A percentile compares a stretch with the other conserved stretches of the same genome.
These are phyloP conservation scores for Lasioglossum calceatum DNA, from an alignment of 2,888 invertebrate genomes.

Conservation along the genomic window DNA sequence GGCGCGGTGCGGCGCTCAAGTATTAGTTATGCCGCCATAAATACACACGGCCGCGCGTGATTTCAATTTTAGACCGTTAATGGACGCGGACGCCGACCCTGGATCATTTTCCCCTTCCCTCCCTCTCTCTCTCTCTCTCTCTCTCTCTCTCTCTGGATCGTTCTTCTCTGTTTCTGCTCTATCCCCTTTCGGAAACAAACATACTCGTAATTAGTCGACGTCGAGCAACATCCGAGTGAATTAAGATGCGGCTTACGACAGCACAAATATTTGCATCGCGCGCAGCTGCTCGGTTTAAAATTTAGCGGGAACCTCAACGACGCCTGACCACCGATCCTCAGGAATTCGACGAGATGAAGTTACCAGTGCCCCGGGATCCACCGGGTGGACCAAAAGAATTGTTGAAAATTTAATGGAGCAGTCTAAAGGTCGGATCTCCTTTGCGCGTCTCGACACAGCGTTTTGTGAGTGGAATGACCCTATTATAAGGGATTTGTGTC, in stretches of 20 bases:
- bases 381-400: neutral
- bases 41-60: slow-evolving; percentile 48
- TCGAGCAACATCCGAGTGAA: slow-evolving; percentile 43
- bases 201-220: slow-evolving; percentile 45
- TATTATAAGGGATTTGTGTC: too few relatives aligned
- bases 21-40: slow-evolving; percentile 51
- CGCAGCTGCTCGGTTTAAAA: neutral
- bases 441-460: too few relatives aligned
- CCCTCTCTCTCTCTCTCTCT: neutral
- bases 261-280: slow-evolving; percentile 41
- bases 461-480: too few relatives aligned
- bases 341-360: neutral
- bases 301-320: neutral
- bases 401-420: neutral
- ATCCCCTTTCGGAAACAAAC: slow-evolving; percentile 30
- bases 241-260: slow-evolving; percentile 46
- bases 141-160: neutral
- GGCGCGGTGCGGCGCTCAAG: neutral
- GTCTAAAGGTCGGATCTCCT: neutral
- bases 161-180: neutral
- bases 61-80: slow-evolving; percentile 55
- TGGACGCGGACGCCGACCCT: slow-evolving; percentile 29
- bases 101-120: neutral
- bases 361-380: neutral
- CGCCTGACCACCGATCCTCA: neutral